phyloP scores from a whole-genome alignment of 2,113 vertebrate species.

The Etia nguti region DNA sequence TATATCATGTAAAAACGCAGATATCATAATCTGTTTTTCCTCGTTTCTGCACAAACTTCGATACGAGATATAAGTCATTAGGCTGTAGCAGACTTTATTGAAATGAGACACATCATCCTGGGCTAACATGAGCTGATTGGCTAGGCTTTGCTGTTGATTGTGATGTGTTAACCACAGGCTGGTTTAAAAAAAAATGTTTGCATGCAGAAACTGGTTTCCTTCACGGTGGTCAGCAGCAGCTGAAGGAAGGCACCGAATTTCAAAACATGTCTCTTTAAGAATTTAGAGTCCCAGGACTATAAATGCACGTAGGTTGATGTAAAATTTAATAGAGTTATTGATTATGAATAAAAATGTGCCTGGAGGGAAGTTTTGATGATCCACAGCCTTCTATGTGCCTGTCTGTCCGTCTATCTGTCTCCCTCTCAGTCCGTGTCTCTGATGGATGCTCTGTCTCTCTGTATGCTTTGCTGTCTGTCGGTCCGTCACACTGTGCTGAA shows the following conservation, averaged over 20 bases:
- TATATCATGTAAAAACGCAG: not conserved
- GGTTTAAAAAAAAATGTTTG: not conserved
- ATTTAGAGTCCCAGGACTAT: conserved; percentile 9
- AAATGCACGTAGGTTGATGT: conserved; percentile 24
- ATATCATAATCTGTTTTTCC: not conserved
- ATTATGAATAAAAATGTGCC: conserved; percentile 51
- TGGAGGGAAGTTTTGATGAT: conserved; percentile 42
- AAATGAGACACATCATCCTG: not conserved
- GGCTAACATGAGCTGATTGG: not conserved
- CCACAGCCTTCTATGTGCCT: not conserved
- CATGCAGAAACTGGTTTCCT: not conserved
- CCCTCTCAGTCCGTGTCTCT: not conserved
- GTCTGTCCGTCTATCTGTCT: not conserved
- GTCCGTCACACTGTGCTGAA: conserved; percentile 42
- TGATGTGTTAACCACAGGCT: not conserved
- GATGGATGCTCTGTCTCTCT: conserved; percentile 13
- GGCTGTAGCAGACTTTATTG: rapidly evolving
- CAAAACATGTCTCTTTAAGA: conserved; percentile 16
- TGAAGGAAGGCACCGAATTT: not conserved
- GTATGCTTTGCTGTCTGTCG: conserved; percentile 25
- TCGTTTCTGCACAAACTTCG: not conserved
- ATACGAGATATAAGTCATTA: not conserved
- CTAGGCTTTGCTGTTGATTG: not conserved
- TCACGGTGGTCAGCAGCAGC: not conserved
- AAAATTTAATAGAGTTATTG: conserved; percentile 55